Evolutionary conservation across 1,140 invertebrate genomes (phyloP).

Genomic region (Bombus turneri): DNA sequence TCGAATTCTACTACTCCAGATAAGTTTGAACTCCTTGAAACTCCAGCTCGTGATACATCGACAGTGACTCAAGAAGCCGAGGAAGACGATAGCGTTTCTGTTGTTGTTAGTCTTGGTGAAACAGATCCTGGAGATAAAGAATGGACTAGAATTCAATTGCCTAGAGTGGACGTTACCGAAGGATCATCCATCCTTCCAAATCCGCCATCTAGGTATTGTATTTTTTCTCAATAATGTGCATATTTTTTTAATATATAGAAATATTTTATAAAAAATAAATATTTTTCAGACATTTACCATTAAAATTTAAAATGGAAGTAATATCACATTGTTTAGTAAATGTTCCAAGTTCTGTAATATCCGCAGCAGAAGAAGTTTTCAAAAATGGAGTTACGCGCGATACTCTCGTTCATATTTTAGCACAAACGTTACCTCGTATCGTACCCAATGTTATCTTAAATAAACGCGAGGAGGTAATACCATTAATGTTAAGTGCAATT

Average conservation of each 20-base stretch:
- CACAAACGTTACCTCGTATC: conserved; percentile 84
- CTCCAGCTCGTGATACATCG: conserved; percentile 72
- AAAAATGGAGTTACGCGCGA: conserved; percentile 78
- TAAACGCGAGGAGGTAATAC: conserved; percentile 89
- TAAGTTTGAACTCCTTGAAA: conserved; percentile 79
- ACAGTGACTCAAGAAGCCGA: conserved; percentile 70
- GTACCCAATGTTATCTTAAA: conserved; percentile 88
- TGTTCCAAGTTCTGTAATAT: conserved; percentile 69
- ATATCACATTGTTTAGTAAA: conserved; percentile 79
- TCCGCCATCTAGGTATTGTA: conserved; percentile 67
- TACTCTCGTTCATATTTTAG: conserved; percentile 79
- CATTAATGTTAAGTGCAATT: conserved; percentile 86
- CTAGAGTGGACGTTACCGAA: conserved; percentile 68
- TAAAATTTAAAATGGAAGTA: conserved; percentile 84
- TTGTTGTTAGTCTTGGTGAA: conserved; percentile 76
- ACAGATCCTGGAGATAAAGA: conserved; percentile 80
- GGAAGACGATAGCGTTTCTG: conserved; percentile 78
- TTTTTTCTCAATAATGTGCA: not conserved
- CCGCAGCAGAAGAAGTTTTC: conserved; percentile 78
- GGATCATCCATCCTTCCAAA: conserved; percentile 67
- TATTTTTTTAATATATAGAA: conserved; percentile 9
- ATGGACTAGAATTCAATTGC: conserved; percentile 78
- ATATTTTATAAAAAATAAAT: conserved; percentile 43
- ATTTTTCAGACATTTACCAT: conserved; percentile 79
- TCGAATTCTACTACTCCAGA: conserved; percentile 79